These are phyloP conservation scores for Germaria angustata DNA, from an alignment of 2,888 invertebrate genomes.

Conservation along the genomic window DNA sequence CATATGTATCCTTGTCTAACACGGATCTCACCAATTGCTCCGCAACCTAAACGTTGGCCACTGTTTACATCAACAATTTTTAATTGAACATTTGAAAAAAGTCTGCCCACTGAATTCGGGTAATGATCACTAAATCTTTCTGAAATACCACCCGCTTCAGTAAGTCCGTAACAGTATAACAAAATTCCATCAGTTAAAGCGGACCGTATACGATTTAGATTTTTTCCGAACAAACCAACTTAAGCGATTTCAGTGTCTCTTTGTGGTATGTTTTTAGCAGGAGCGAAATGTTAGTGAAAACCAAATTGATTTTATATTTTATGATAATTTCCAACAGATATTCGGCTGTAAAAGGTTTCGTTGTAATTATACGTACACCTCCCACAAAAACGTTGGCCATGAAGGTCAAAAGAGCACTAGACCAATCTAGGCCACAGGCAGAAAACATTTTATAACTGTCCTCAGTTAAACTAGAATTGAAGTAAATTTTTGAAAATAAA, in stretches of 20 bases:
- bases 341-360: conserved; percentile 70
- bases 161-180: conserved; percentile 72
- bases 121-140: conserved; percentile 56
- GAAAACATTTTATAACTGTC: neutral
- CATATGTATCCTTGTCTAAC: conserved; percentile 68
- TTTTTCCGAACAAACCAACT: conserved; percentile 68
- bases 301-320: conserved; percentile 72
- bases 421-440: conserved; percentile 52
- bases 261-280: conserved; percentile 69
- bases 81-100: conserved; percentile 66
- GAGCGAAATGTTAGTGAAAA: conserved; percentile 70
- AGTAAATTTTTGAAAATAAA: neutral
- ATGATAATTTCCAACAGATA: conserved; percentile 71
- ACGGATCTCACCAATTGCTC: conserved; percentile 73
- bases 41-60: conserved; percentile 68
- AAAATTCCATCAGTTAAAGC: conserved; percentile 69
- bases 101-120: conserved; percentile 70
- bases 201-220: conserved; percentile 69
- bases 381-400: conserved; percentile 32
- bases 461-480: neutral
- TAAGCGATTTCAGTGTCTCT: conserved; percentile 69
- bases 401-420: conserved; percentile 25
- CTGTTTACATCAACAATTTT: conserved; percentile 71
- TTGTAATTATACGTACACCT: conserved; percentile 56
- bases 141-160: conserved; percentile 70